Conservation (phyloP, 2,113 vertebrate genomes). For the Vicugna pacos region DNA sequence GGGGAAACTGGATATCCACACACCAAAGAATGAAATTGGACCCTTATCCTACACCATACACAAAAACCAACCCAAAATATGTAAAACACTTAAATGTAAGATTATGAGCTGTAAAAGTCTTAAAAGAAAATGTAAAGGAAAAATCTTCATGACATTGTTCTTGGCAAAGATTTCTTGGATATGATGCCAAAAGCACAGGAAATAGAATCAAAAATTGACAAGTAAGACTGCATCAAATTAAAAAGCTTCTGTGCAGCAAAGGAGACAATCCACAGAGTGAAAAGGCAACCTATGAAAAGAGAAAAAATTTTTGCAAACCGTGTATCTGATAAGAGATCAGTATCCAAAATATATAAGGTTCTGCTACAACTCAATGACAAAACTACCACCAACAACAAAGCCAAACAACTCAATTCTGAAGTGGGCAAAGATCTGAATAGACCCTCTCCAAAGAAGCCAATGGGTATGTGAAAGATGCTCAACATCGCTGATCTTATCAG, state of each 20-base stretch:
- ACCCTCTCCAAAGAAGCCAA: not conserved
- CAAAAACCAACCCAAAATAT: not conserved
- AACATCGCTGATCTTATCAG: not conserved
- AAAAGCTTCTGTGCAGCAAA: not conserved
- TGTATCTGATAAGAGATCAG: not conserved
- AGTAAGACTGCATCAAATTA: not conserved
- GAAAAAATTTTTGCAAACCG: not conserved
- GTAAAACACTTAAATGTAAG: not conserved
- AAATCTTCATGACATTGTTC: not conserved
- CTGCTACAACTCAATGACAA: not conserved
- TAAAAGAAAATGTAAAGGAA: not conserved
- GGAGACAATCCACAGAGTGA: not conserved
- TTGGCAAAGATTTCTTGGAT: not conserved
- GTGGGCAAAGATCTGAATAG: not conserved
- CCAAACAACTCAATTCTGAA: not conserved
- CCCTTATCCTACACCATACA: not conserved
- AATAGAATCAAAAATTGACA: not conserved
- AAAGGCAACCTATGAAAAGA: not conserved
- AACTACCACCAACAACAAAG: not conserved
- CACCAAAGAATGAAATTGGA: not conserved
- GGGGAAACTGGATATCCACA: not conserved
- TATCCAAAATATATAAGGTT: not conserved
- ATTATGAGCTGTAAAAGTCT: not conserved
- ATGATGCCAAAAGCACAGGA: not conserved
- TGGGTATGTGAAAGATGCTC: not conserved